Evolutionary conservation across 1,140 invertebrate species (phyloP).

Genomic region (Sitobion miscanthi): DNA sequence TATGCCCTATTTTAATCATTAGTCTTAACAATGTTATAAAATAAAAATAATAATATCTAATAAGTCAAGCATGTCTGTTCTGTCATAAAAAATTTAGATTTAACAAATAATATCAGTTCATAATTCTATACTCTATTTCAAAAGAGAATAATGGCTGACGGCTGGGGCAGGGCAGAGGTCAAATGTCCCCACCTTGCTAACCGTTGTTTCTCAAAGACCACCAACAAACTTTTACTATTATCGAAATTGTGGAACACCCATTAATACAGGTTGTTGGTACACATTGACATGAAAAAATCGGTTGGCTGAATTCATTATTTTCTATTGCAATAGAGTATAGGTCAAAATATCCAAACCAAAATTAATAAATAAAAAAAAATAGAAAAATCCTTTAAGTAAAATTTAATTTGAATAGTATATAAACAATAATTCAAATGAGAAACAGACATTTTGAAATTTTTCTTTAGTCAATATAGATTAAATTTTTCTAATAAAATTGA

Average conservation of each 20-base stretch:
- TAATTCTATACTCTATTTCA: background rate
- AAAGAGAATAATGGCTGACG: too few relatives aligned
- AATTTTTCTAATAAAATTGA: background rate
- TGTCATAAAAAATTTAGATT: background rate
- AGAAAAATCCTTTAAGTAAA: background rate
- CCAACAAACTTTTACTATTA: too few relatives aligned
- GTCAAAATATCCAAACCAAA: background rate
- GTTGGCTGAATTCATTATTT: too few relatives aligned
- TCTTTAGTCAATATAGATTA: too few relatives aligned
- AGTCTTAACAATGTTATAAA: background rate
- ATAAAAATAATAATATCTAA: conserved; percentile 9
- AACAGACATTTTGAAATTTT: background rate
- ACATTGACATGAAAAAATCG: too few relatives aligned
- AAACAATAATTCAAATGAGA: background rate
- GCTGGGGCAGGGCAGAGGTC: too few relatives aligned
- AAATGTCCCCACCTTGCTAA: too few relatives aligned
- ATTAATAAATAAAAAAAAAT: background rate
- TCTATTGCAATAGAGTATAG: background rate
- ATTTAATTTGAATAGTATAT: background rate
- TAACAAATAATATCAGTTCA: conserved; percentile 22
- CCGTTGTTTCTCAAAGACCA: too few relatives aligned
- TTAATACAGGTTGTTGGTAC: too few relatives aligned
- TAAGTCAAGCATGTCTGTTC: background rate
- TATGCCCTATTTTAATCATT: background rate
- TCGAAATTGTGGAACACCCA: too few relatives aligned